phyloP scores from a whole-genome alignment of 2,113 vertebrate species.

The Cheilinus undulatus region DNA sequence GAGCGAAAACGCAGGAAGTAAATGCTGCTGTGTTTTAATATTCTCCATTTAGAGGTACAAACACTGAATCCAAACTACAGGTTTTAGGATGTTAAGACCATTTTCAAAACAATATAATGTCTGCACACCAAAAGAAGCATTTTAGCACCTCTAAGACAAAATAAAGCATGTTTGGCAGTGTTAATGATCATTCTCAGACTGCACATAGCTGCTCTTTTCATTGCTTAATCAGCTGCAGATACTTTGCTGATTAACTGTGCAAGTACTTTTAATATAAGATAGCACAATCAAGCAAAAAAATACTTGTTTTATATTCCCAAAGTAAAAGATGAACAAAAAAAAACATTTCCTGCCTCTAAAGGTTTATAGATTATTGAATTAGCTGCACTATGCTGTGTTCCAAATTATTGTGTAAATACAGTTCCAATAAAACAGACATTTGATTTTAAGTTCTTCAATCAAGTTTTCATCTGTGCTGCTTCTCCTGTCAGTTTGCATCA shows the following conservation, averaged over 20 bases:
- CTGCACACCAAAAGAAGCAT: not conserved
- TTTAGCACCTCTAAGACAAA: not conserved
- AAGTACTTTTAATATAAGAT: not conserved
- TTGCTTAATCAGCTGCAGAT: too few relatives aligned
- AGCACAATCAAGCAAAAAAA: not conserved
- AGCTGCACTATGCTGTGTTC: too few relatives aligned
- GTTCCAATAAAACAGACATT: too few relatives aligned
- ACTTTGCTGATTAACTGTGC: too few relatives aligned
- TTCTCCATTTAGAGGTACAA: constrained; percentile 1
- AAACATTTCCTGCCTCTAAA: too few relatives aligned
- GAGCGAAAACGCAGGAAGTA: constrained; percentile 48
- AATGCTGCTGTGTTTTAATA: constrained; percentile 51
- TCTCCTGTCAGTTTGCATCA: too few relatives aligned
- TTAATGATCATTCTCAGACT: not conserved
- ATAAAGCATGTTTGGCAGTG: not conserved
- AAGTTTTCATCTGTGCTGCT: too few relatives aligned
- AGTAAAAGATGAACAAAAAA: not conserved
- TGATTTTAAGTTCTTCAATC: too few relatives aligned
- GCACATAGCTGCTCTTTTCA: not conserved
- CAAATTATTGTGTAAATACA: too few relatives aligned
- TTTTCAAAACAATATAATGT: not conserved
- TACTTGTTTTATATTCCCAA: not conserved
- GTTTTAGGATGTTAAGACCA: not conserved
- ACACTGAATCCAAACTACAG: not conserved
- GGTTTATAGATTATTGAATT: too few relatives aligned